Base-by-base conservation (phyloP, 2,113 vertebrate species). In the Scomber japonicus region DNA sequence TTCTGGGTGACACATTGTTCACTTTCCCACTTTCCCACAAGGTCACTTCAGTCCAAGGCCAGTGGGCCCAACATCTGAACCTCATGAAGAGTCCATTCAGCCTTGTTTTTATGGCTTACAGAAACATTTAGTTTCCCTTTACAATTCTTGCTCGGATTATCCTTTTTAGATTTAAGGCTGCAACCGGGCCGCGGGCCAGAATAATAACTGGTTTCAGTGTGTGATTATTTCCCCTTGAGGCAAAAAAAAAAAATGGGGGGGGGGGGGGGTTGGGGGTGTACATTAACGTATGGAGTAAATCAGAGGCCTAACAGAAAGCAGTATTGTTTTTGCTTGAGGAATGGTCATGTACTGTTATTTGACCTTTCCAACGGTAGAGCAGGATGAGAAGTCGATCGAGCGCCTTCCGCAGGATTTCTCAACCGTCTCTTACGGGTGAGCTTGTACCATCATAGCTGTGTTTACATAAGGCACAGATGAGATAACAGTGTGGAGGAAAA, bases 41-140 rank as follows among this genome's bases (percentile, higher is more conserved):
- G 85, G 91, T 89, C 87, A 83, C 68, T 35, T 85, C 63, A 78
- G 90, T 83, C 71, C 89, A 84, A 65, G 45, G 59, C 70, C 75
- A 75, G 31, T 45, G 46, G 74, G 66, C 77, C 73, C 75, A 80
- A 91, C 85, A 90, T 88, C 87, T 92, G 85, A 90, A 81, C 85
- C 63, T 86, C 83, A 89, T 90, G 86, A 81, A 80, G 80, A 69
- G 85, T 74, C 69, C 40, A 30, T 85, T 72, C 80, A 73, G 81
- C 51, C 69, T 27, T 56, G 51, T 60, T 87, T 89, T 89, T 79
- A 75, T 78, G 73, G 65, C 64, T 78, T 19, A 69, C 73, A 89
- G 73, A 89, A 89, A 88, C 84, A 87, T 83, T 27, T 85, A n/a
- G 75, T 78, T 79, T 84, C 78, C 72, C 74, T 90, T 84, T 85